Conservation (phyloP, 2,797 vertebrate species). For the Galaxias olidus region DNA sequence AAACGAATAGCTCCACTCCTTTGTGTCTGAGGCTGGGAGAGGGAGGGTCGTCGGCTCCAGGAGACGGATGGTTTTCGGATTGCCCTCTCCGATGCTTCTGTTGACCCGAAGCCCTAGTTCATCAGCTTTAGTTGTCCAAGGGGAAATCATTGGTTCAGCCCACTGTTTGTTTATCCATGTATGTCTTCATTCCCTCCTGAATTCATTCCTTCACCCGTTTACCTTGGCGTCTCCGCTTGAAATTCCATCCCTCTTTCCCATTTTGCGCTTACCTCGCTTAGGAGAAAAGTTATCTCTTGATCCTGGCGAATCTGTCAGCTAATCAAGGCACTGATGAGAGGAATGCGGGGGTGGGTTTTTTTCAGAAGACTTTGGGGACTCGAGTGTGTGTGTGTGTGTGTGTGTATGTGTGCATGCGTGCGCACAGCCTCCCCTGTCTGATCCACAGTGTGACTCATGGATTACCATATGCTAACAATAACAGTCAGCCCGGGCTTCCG, state of each 20-base stretch:
- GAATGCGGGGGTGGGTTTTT: constrained; percentile 2
- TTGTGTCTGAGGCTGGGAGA: no score
- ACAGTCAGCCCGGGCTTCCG: constrained; percentile 47
- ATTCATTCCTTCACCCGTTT: not conserved
- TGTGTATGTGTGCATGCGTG: constrained; percentile 38
- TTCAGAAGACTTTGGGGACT: not conserved
- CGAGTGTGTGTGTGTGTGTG: constrained; percentile 29
- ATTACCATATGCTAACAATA: constrained; percentile 64
- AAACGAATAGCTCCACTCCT: constrained; percentile 10
- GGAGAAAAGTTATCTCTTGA: constrained; percentile 9
- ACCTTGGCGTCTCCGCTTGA: not conserved
- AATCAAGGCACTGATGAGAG: constrained; percentile 20
- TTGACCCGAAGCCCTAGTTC: no score
- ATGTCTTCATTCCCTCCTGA: not conserved
- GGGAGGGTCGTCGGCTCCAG: no score
- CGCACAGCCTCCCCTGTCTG: constrained; percentile 32
- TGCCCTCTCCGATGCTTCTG: no score
- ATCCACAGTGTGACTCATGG: constrained; percentile 36
- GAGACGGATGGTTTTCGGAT: no score
- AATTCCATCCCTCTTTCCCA: not conserved
- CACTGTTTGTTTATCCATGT: not conserved
- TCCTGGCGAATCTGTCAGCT: constrained; percentile 16
- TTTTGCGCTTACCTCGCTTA: not conserved
- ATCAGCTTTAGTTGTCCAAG: no score
- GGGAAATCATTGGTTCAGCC: not conserved